Conservation (phyloP, 2,113 vertebrate genomes). For the Benitochromis conjunctus region DNA sequence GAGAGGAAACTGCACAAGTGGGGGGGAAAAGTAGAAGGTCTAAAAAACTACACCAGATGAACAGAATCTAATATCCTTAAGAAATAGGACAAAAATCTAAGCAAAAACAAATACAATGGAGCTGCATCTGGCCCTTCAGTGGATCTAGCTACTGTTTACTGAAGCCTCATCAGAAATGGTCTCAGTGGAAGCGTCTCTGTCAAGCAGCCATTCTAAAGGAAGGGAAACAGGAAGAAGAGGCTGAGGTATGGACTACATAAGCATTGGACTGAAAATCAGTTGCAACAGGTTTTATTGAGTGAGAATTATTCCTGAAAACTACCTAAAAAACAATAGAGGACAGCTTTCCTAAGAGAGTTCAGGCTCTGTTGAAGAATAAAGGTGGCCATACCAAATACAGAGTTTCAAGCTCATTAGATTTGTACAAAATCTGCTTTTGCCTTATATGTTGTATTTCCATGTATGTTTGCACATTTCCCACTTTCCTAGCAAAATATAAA, state of each 20-base stretch:
- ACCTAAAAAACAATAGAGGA: not conserved
- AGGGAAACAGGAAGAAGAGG: not conserved
- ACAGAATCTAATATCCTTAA: not conserved
- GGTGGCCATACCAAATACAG: not conserved
- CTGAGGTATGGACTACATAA: not conserved
- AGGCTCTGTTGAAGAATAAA: not conserved
- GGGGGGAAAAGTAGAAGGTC: not conserved
- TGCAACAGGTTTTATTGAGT: not conserved
- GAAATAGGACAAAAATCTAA: not conserved
- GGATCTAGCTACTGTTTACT: too few species aligned
- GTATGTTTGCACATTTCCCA: not conserved
- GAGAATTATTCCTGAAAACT: not conserved
- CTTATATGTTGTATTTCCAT: not conserved
- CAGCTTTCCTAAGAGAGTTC: not conserved
- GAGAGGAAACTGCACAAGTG: not conserved
- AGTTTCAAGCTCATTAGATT: not conserved
- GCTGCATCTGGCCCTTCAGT: not conserved
- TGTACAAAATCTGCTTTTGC: not conserved
- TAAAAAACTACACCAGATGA: not conserved
- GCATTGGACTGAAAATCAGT: not conserved
- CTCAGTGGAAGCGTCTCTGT: too few species aligned
- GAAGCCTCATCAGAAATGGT: too few species aligned
- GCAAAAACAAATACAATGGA: not conserved
- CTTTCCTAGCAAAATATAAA: not conserved
- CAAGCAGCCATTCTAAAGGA: too few species aligned